A percentile compares a stretch with the other conserved stretches of the same genome.
Evolutionary conservation across 2,797 vertebrate species (phyloP).

Genomic region (Oophaga sylvatica): DNA sequence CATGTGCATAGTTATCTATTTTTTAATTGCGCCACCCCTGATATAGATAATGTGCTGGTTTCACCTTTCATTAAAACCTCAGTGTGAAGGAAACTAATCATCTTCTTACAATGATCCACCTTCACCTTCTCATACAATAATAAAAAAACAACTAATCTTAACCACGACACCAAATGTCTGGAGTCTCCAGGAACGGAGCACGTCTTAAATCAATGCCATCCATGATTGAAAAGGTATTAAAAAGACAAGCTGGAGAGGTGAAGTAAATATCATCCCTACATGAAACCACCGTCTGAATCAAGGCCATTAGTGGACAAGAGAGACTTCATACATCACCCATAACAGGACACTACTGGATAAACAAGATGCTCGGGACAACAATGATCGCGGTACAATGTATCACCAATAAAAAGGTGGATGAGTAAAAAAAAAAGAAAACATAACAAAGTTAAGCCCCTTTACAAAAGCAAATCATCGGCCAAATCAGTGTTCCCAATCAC

Average conservation of each 20-base stretch:
- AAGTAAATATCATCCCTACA: constrained; percentile 39
- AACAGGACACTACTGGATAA: not conserved
- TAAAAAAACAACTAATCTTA: constrained; percentile 42
- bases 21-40: not conserved
- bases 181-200: not conserved
- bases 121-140: constrained; percentile 20
- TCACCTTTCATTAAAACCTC: constrained; percentile 10
- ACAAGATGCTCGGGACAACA: not conserved
- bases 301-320: constrained; percentile 11
- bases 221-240: constrained; percentile 51
- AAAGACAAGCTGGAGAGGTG: constrained; percentile 34
- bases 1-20: not conserved
- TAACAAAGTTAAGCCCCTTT: too few species aligned
- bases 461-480: too few species aligned
- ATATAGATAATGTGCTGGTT: not conserved
- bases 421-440: too few species aligned
- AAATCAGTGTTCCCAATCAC: too few species aligned
- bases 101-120: not conserved
- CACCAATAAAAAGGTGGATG: too few species aligned
- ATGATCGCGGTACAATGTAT: too few species aligned
- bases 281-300: not conserved
- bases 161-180: not conserved
- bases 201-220: constrained; percentile 52
- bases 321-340: constrained; percentile 4
- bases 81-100: constrained; percentile 14